Conservation (phyloP, 1,140 invertebrate species). For the Calycopis cecrops region DNA sequence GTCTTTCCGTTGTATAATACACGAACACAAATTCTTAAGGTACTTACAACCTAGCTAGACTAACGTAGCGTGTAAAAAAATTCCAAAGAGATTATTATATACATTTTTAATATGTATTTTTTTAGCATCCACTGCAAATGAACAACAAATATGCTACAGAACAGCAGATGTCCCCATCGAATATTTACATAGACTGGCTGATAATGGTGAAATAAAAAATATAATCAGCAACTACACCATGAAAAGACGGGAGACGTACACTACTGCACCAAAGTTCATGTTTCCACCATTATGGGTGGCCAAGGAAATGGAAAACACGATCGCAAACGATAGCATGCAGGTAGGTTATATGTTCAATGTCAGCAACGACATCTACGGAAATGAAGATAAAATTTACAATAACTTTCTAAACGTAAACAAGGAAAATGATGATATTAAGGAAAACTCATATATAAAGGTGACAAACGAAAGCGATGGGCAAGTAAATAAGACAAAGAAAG, state of each 20-base stretch:
- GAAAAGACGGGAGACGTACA: constrained; percentile 23
- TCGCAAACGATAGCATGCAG: background rate
- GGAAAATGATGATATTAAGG: background rate
- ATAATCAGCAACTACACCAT: constrained; percentile 30
- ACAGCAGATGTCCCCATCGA: background rate
- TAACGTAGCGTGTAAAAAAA: too few relatives aligned
- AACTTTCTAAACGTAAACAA: background rate
- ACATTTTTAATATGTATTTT: too few relatives aligned
- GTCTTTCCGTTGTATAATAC: too few relatives aligned
- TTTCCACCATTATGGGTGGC: background rate
- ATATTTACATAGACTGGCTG: constrained; percentile 5
- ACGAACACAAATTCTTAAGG: too few relatives aligned
- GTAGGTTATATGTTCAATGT: too few relatives aligned
- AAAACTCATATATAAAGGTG: too few relatives aligned
- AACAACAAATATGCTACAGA: background rate
- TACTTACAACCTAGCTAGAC: too few relatives aligned
- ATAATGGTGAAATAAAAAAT: constrained; percentile 25
- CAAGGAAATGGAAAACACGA: background rate
- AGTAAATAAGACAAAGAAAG: too few relatives aligned
- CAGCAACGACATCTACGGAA: too few relatives aligned
- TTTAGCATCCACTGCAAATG: background rate
- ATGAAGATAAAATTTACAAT: too few relatives aligned
- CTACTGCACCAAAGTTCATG: constrained; percentile 24
- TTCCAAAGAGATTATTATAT: too few relatives aligned
- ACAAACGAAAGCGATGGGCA: too few relatives aligned